Percentiles rank a stretch among this genome's conserved stretches.
phyloP scores from a whole-genome alignment of 2,888 invertebrate species.

The Yponomeuta evonymella region DNA sequence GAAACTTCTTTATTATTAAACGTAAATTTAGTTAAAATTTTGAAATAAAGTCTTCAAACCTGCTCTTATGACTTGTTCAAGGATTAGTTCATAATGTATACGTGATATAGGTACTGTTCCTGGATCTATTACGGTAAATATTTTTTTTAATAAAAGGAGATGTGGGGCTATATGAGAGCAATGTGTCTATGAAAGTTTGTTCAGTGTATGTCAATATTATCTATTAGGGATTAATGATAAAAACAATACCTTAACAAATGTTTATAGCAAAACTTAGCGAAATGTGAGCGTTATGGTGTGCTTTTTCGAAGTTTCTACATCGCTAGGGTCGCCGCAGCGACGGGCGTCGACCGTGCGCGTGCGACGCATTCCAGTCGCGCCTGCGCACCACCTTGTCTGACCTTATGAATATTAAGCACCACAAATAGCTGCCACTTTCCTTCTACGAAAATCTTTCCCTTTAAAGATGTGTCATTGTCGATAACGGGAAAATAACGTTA shows the following conservation, averaged over 20 bases:
- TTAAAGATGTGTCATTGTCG: conserved; percentile 33
- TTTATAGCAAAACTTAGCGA: not conserved
- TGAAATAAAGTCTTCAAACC: too few relatives aligned
- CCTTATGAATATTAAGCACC: conserved; percentile 60
- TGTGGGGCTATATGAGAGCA: too few relatives aligned
- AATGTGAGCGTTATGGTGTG: not conserved
- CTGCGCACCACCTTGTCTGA: conserved; percentile 17
- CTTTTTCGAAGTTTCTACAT: conserved; percentile 1
- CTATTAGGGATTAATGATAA: not conserved
- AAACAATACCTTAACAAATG: not conserved
- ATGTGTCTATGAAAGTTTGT: too few relatives aligned
- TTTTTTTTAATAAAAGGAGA: too few relatives aligned
- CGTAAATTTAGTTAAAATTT: too few relatives aligned
- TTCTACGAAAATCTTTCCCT: conserved; percentile 43
- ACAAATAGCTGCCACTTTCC: conserved; percentile 51
- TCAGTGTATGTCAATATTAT: too few relatives aligned
- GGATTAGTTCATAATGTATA: too few relatives aligned
- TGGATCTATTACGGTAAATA: too few relatives aligned
- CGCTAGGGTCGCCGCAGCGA: conserved; percentile 22
- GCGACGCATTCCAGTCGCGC: conserved; percentile 42
- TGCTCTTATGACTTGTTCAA: too few relatives aligned
- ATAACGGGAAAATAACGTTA: conserved; percentile 43
- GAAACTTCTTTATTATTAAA: too few relatives aligned
- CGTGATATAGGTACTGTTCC: too few relatives aligned
- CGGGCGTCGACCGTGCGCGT: conserved; percentile 57